These are phyloP conservation scores for Apamea anceps DNA, from an alignment of 2,888 invertebrate species.

Conservation along the genomic window DNA sequence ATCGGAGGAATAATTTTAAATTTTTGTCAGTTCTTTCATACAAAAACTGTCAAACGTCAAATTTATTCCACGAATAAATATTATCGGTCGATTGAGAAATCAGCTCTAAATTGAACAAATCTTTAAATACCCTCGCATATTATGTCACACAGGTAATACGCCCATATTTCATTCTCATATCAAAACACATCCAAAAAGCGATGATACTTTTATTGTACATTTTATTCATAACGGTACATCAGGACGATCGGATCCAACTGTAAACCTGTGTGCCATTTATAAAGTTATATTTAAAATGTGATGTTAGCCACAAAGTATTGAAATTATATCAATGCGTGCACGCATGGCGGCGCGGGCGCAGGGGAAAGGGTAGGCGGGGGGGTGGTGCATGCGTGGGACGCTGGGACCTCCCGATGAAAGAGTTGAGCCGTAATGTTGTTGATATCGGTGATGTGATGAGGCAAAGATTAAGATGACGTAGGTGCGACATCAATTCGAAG, in stretches of 20 bases:
- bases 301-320: constrained; percentile 59
- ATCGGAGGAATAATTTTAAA: no score
- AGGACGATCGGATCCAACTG: constrained; percentile 50
- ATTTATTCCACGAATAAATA: no score
- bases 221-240: constrained; percentile 56
- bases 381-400: constrained; percentile 22
- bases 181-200: constrained; percentile 29
- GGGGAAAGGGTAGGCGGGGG: not conserved
- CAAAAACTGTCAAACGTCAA: no score
- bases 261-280: constrained; percentile 56
- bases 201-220: constrained; percentile 41
- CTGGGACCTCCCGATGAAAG: constrained; percentile 46
- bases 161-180: constrained; percentile 26
- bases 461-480: constrained; percentile 22
- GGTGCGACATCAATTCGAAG: not conserved
- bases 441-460: constrained; percentile 47
- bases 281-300: constrained; percentile 51
- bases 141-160: constrained; percentile 10
- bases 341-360: constrained; percentile 32
- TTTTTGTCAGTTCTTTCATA: no score
- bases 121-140: not conserved
- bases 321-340: constrained; percentile 63
- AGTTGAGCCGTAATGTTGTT: constrained; percentile 46
- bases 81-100: no score
- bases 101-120: not conserved